Conservation (phyloP, 2,888 invertebrate species). For the Philereme transversata region DNA sequence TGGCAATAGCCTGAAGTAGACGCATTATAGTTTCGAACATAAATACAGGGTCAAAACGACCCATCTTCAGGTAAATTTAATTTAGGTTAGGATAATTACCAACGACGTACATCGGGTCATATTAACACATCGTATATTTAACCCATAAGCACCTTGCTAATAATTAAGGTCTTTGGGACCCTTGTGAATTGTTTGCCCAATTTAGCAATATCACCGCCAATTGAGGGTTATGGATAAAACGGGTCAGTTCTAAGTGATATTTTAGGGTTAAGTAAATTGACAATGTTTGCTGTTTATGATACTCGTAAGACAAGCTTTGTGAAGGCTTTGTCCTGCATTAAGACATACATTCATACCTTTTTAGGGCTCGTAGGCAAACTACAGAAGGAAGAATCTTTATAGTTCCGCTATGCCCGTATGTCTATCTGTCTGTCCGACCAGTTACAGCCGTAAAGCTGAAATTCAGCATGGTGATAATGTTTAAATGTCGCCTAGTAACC, state of each 20-base stretch:
- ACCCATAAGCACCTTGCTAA: constrained; percentile 79
- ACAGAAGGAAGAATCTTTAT: no score
- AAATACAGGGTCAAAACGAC: constrained; percentile 46
- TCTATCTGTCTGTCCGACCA: no score
- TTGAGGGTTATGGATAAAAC: constrained; percentile 54
- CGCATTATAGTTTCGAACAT: constrained; percentile 4
- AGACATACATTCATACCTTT: no score
- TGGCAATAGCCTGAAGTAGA: constrained; percentile 7
- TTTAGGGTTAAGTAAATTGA: constrained; percentile 47
- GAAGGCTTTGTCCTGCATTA: not conserved
- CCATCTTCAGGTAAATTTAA: constrained; percentile 76
- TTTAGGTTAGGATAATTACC: constrained; percentile 71
- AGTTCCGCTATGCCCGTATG: no score
- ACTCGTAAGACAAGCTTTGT: constrained; percentile 5
- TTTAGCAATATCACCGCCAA: constrained; percentile 67
- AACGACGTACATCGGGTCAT: constrained; percentile 68
- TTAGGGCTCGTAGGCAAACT: no score
- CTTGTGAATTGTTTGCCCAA: constrained; percentile 65
- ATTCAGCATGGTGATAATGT: no score
- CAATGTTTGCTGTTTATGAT: constrained; percentile 14
- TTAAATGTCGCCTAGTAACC: no score
- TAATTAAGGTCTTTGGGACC: constrained; percentile 75
- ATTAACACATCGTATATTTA: constrained; percentile 81
- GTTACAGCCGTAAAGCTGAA: no score
- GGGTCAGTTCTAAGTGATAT: constrained; percentile 61